Evolutionary conservation across 1,140 invertebrate species (phyloP).

Genomic region (Mycetomoellerius zeteki): DNA sequence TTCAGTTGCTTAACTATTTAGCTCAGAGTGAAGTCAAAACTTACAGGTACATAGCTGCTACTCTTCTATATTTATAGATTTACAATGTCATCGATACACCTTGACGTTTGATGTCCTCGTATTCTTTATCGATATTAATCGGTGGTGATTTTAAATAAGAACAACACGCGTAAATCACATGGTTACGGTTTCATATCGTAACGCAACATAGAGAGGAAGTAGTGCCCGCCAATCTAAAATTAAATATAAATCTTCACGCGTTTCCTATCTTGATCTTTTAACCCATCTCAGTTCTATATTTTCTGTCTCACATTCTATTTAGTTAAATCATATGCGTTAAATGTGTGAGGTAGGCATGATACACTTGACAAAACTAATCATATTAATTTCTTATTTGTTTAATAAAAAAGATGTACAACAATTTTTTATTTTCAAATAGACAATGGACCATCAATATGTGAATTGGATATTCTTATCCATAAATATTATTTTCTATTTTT

Average conservation of each 20-base stretch:
- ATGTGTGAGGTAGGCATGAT: neutral
- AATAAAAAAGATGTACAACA: neutral
- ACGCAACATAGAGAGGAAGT: neutral
- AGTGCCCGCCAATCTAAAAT: neutral
- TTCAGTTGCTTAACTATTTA: neutral
- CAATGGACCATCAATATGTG: neutral
- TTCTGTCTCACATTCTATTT: neutral
- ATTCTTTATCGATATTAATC: neutral
- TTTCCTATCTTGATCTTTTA: slow-evolving; percentile 11
- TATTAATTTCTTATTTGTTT: neutral
- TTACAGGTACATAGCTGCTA: neutral
- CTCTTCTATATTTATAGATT: neutral
- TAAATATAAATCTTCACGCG: neutral
- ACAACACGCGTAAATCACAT: neutral
- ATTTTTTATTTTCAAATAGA: neutral
- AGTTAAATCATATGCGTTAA: neutral
- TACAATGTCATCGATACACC: neutral
- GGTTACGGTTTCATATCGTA: neutral
- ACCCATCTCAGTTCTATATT: too few species aligned
- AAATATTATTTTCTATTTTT: neutral
- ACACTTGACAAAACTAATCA: neutral
- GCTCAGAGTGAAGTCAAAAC: neutral
- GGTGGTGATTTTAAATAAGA: neutral
- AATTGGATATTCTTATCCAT: neutral
- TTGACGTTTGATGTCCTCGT: neutral